phyloP scores from a whole-genome alignment of 2,113 vertebrate genomes.

The Craseonycteris thonglongyai region DNA sequence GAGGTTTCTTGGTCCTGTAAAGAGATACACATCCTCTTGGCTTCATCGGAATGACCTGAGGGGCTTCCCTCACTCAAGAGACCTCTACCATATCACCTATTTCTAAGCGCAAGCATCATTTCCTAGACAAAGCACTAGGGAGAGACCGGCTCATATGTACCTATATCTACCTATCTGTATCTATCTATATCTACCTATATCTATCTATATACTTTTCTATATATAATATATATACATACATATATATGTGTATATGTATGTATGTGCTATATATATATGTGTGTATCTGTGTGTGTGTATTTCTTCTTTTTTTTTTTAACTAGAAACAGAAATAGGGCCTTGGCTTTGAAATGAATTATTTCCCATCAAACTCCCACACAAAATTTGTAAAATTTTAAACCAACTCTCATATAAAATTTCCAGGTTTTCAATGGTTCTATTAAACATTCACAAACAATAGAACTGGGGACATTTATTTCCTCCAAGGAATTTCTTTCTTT shows the following conservation, averaged over 20 bases:
- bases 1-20: constrained; percentile 87
- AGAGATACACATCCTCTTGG: neutral
- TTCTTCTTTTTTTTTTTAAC: neutral
- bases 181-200: too few species aligned
- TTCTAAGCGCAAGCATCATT: neutral
- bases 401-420: neutral
- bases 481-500: neutral
- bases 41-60: neutral
- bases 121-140: neutral
- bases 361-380: neutral
- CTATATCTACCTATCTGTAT: too few species aligned
- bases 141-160: neutral
- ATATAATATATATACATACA: too few species aligned
- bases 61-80: neutral
- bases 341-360: neutral
- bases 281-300: too few species aligned
- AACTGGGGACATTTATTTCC: neutral
- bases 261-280: too few species aligned
- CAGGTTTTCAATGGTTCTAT: neutral
- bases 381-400: neutral
- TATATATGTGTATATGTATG: too few species aligned
- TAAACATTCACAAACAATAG: neutral
- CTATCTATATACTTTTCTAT: too few species aligned
- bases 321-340: neutral
- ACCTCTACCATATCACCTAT: fast-evolving